These are phyloP conservation scores for Pelecanus crispus DNA, from an alignment of 2,113 vertebrate genomes.

Conservation along the genomic window DNA sequence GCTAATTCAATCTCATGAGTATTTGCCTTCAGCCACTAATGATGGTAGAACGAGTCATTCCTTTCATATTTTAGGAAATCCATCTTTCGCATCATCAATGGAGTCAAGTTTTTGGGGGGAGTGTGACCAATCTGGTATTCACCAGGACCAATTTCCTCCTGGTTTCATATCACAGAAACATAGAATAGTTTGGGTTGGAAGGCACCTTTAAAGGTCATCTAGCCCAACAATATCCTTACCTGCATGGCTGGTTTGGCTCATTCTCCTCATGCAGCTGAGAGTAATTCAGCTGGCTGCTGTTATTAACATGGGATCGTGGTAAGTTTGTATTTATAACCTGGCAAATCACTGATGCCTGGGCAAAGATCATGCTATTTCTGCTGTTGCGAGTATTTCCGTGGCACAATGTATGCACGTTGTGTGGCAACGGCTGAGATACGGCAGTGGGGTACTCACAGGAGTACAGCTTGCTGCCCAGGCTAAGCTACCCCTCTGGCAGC, in stretches of 20 bases:
- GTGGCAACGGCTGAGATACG: not conserved
- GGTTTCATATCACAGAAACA: too few relatives aligned
- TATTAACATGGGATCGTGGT: not conserved
- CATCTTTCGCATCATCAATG: accelerated
- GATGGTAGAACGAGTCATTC: not conserved
- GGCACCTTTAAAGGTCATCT: too few relatives aligned
- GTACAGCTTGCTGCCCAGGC: not conserved
- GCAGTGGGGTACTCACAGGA: accelerated
- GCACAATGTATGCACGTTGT: not conserved
- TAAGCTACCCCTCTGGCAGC: not conserved
- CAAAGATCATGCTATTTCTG: not conserved
- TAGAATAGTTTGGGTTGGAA: too few relatives aligned
- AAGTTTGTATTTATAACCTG: not conserved
- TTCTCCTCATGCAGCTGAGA: accelerated
- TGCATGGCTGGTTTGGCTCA: accelerated
- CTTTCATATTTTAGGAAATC: not conserved
- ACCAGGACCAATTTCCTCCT: not conserved
- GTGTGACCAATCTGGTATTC: not conserved
- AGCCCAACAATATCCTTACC: too few relatives aligned
- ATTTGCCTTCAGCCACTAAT: not conserved
- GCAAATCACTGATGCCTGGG: not conserved
- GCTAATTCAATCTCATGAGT: not conserved
- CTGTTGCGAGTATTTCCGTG: not conserved
- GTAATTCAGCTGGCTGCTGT: not conserved
- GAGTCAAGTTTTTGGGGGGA: not conserved